phyloP scores from a whole-genome alignment of 37 sponge, comb jelly and placozoan species.

The Dysidea cf. avara region DNA sequence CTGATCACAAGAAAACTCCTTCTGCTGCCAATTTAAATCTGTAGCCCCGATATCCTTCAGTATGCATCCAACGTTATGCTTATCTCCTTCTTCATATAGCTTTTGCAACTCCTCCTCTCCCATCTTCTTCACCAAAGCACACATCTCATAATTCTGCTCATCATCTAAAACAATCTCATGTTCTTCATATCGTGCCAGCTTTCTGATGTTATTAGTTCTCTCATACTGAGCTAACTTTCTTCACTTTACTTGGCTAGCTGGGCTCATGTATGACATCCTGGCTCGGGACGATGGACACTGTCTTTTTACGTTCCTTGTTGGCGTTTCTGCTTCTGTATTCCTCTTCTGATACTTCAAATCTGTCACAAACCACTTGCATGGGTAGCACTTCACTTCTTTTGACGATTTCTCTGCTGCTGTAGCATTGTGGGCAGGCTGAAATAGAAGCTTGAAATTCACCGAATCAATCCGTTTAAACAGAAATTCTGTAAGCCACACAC shows the following conservation, averaged over 20 bases:
- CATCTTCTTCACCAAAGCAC: not conserved
- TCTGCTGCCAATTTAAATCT: not conserved
- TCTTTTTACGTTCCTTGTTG: not conserved
- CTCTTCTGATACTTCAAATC: not conserved
- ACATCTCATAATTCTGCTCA: slow-evolving; percentile 5
- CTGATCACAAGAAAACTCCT: not conserved
- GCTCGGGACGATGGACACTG: not conserved
- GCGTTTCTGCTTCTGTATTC: not conserved
- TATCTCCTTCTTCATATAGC: not conserved
- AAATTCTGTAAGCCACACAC: not conserved
- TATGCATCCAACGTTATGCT: not conserved
- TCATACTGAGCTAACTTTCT: not conserved
- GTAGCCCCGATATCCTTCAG: not conserved
- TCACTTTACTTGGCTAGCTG: not conserved
- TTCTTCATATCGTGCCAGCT: not conserved
- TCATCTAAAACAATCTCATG: not conserved
- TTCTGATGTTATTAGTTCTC: too few relatives aligned
- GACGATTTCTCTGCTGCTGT: too few relatives aligned
- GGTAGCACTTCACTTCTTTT: not conserved
- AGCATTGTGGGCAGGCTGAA: slow-evolving; percentile 1
- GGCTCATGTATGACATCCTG: too few relatives aligned
- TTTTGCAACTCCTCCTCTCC: too few relatives aligned
- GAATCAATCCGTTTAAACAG: slow-evolving; percentile 4
- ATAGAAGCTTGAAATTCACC: not conserved
- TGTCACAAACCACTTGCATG: not conserved